Evolutionary conservation across 2,113 vertebrate genomes (phyloP), one percentile per base, ranked within the genome.

Genomic region (Planiliza haematocheilus): DNA sequence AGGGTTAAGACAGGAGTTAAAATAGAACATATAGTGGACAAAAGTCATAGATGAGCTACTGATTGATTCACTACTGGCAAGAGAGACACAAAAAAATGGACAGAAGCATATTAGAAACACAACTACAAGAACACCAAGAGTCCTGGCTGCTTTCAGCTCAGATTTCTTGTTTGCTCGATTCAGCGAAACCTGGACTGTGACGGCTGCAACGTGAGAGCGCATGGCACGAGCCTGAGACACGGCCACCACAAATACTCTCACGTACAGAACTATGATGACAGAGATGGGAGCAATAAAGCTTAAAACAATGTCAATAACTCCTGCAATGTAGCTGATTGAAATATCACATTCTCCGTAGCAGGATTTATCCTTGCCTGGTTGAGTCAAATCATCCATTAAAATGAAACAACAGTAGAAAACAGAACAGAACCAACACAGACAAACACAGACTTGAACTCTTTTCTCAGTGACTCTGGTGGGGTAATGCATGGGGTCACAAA

Each of bases 181-280:
- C 38, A 42, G 18, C 53, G 50, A 63, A 8, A n/a, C 58, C 24
- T 53, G 58, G 24, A 62, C 18, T 42, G 13, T 42, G 56, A 58
- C 38, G 41, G 38, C 18, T 58, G 17, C 21, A 4, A 72, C 12
- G 10, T 24, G 48, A 62, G 58, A n/a, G 24, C 58, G 49, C 69
- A 62, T 46, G 39, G 17, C 46, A 4, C 34, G 61, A 16, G 61
- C 61, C 13, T 64, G 61, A 24, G 61, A 64, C 36, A 51, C 17
- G 17, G 61, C 61, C 17, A 39, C 61, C 12, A 51, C 46, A 39
- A 64, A 64, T 14, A 64, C 61, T 51, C 48, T 55, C 21, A 36
- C 37, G n/a, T 68, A 56, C 16, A 68, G 49, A 24, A 56, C 21
- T 55, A 68, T 10, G 5, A 68, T 68, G 16, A 36, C 57, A 4